These are phyloP conservation scores for Pseudopleuronectes americanus DNA, from an alignment of 2,797 vertebrate species.

Conservation along the genomic window DNA sequence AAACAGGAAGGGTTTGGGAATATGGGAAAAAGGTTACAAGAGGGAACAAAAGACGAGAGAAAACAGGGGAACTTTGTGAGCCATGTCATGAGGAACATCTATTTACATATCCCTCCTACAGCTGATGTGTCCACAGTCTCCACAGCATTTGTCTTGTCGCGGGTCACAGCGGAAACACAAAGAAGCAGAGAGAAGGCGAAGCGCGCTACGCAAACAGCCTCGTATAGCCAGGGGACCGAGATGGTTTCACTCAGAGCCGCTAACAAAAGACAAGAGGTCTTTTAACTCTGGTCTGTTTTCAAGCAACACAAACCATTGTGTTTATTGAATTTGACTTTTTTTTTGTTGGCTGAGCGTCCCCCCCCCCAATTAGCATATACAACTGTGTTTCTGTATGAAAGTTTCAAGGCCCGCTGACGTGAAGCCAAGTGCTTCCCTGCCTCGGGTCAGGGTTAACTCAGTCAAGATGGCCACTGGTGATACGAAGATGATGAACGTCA, in stretches of 20 bases:
- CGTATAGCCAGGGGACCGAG: slow-evolving; percentile 53
- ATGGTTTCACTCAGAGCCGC: slow-evolving; percentile 75
- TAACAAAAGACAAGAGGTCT: slow-evolving; percentile 70
- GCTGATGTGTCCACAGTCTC: slow-evolving; percentile 51
- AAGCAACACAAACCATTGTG: slow-evolving; percentile 71
- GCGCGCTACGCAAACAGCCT: slow-evolving; percentile 62
- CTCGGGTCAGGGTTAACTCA: slow-evolving; percentile 61
- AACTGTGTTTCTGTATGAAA: slow-evolving; percentile 62
- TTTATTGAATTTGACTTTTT: slow-evolving; percentile 66
- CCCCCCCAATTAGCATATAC: slow-evolving; percentile 48
- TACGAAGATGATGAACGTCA: slow-evolving; percentile 57
- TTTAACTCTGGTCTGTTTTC: slow-evolving; percentile 72
- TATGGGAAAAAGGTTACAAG: slow-evolving; percentile 51
- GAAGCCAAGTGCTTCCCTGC: slow-evolving; percentile 67
- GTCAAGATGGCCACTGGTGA: slow-evolving; percentile 57
- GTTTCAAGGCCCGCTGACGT: slow-evolving; percentile 53
- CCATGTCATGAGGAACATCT: slow-evolving; percentile 51
- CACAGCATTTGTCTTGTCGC: slow-evolving; percentile 47
- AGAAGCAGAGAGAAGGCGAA: slow-evolving; percentile 53
- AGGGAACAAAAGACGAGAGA: slow-evolving; percentile 52
- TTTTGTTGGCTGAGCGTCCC: slow-evolving; percentile 53
- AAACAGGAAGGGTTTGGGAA: slow-evolving; percentile 48
- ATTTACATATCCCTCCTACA: slow-evolving; percentile 48
- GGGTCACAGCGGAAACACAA: slow-evolving; percentile 70
- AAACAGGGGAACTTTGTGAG: slow-evolving; percentile 57